These are phyloP conservation scores for Pelvicachromis taeniatus DNA, from an alignment of 2,113 vertebrate genomes.

Conservation along the genomic window DNA sequence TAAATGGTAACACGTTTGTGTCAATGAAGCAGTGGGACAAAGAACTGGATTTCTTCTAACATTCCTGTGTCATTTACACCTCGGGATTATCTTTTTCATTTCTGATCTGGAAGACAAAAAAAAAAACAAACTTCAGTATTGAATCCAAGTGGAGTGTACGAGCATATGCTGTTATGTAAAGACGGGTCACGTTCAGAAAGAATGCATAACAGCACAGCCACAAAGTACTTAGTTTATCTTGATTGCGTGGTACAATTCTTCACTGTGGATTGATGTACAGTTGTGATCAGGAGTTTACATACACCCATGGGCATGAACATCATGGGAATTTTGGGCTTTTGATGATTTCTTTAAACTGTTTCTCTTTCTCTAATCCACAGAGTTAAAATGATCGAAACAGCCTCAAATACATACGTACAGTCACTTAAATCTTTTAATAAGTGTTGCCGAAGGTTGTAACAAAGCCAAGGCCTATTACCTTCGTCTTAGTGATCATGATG, in stretches of 20 bases:
- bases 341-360: background rate
- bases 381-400: background rate
- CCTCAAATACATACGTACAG: background rate
- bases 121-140: background rate
- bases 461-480: too few relatives aligned
- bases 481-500: too few relatives aligned
- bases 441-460: fast-evolving
- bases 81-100: background rate
- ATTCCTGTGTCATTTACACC: background rate
- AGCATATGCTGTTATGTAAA: background rate
- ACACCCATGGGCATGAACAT: background rate
- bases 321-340: background rate
- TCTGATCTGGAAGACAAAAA: background rate
- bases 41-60: background rate
- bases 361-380: background rate
- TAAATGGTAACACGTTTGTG: background rate
- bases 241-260: background rate
- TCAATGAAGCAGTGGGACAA: background rate
- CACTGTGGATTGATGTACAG: background rate
- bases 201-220: background rate
- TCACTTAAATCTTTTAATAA: background rate
- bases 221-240: background rate
- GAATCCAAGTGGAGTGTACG: background rate
- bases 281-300: background rate
- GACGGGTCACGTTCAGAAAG: background rate